phyloP scores from a whole-genome alignment of 2,113 vertebrate species.

The Felis catus region DNA sequence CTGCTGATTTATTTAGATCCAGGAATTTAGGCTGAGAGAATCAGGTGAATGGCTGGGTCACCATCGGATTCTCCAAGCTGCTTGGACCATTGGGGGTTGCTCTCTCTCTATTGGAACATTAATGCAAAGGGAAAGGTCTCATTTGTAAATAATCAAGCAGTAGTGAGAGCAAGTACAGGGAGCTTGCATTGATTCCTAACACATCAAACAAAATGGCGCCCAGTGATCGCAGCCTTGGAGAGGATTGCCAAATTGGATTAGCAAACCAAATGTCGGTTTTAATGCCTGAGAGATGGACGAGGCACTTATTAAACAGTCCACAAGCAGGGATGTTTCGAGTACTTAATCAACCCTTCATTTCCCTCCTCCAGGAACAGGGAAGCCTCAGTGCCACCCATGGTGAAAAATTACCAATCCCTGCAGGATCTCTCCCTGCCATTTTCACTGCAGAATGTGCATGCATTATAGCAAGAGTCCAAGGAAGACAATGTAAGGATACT shows the following conservation, averaged over 20 bases:
- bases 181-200: not conserved
- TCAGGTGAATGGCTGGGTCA: not conserved
- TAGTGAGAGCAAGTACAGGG: not conserved
- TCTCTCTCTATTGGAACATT: not conserved
- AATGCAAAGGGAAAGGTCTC: not conserved
- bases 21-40: not conserved
- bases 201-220: constrained; percentile 45
- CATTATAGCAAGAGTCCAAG: constrained; percentile 23
- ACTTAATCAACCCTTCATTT: constrained; percentile 79
- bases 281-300: constrained; percentile 66
- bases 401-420: constrained; percentile 70
- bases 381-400: constrained; percentile 53
- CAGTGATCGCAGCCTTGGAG: not conserved
- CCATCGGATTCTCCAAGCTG: not conserved
- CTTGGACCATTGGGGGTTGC: not conserved
- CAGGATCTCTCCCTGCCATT: constrained; percentile 60
- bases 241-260: constrained; percentile 75
- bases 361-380: constrained; percentile 56
- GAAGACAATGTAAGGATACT: not conserved
- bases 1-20: not conserved
- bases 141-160: not conserved
- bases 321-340: constrained; percentile 58
- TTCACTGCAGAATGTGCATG: not conserved
- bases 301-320: constrained; percentile 71
- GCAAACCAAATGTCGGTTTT: constrained; percentile 42